A percentile compares a stretch with the other conserved stretches of the same genome.
phyloP scores from a whole-genome alignment of 2,113 vertebrate species.

The Capreolus pygargus region DNA sequence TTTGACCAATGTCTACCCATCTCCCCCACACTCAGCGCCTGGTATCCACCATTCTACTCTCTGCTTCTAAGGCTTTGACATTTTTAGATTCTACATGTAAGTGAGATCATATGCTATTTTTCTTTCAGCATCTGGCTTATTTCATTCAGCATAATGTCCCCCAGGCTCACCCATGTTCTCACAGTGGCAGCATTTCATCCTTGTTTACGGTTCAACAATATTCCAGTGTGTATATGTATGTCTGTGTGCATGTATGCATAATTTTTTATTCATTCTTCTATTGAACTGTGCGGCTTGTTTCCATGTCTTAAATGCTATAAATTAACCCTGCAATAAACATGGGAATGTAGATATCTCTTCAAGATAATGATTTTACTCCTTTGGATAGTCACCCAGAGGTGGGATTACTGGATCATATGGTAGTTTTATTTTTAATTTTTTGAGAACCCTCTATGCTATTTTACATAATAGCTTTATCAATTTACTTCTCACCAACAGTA shows the following conservation, averaged over 20 bases:
- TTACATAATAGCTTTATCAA: neutral
- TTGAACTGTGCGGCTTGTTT: neutral
- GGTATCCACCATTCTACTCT: neutral
- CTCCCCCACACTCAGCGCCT: neutral
- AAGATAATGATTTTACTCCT: neutral
- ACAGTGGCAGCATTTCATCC: neutral
- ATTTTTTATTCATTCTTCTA: neutral
- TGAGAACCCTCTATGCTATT: neutral
- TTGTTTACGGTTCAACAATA: neutral
- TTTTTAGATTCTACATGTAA: neutral
- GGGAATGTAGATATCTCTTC: neutral
- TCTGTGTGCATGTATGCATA: neutral
- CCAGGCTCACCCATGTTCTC: neutral
- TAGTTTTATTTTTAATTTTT: neutral
- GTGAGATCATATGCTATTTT: neutral
- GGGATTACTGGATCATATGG: neutral
- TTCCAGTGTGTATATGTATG: neutral
- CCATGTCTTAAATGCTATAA: neutral
- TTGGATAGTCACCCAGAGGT: neutral
- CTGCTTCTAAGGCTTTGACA: neutral
- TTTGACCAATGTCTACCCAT: neutral
- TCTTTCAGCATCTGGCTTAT: neutral
- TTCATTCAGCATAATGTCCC: neutral
- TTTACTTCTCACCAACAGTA: neutral
- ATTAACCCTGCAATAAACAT: neutral